A percentile compares a stretch with the other conserved stretches of the same genome.
These are phyloP conservation scores for Nemoura dubitans DNA, from an alignment of 2,888 invertebrate genomes.

Conservation along the genomic window DNA sequence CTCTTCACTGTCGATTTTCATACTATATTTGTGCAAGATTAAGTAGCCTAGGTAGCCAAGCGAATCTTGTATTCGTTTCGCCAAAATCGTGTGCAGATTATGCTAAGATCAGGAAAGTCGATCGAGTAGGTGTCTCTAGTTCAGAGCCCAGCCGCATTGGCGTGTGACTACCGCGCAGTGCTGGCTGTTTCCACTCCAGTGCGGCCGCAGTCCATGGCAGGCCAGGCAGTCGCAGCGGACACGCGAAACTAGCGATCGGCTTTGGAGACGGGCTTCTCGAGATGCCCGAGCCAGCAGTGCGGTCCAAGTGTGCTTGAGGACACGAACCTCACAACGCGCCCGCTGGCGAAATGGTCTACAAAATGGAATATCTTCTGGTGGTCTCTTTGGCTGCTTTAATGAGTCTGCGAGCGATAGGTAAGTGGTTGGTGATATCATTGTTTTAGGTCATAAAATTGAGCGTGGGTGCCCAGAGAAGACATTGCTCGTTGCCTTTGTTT, in stretches of 20 bases:
- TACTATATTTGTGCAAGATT: too few species aligned
- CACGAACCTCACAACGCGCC: background rate
- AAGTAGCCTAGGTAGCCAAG: too few species aligned
- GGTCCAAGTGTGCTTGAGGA: background rate
- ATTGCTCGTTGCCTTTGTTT: too few species aligned
- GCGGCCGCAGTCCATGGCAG: background rate
- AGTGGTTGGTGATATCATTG: background rate
- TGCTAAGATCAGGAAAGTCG: too few species aligned
- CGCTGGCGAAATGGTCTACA: background rate
- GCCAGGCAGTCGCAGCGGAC: background rate
- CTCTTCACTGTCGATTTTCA: too few species aligned
- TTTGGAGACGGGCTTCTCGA: background rate
- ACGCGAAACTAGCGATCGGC: background rate
- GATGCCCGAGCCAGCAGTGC: background rate
- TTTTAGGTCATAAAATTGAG: background rate
- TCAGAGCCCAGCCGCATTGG: background rate
- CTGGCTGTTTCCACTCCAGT: background rate
- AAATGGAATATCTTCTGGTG: background rate
- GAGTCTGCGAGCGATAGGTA: background rate
- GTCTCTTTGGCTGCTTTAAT: background rate
- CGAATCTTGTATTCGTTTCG: too few species aligned
- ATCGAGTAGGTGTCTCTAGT: background rate
- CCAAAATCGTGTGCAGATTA: too few species aligned
- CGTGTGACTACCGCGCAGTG: background rate
- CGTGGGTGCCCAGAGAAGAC: background rate